Evolutionary conservation across 1,140 invertebrate genomes (phyloP).

Genomic region (Neodiprion lecontei): DNA sequence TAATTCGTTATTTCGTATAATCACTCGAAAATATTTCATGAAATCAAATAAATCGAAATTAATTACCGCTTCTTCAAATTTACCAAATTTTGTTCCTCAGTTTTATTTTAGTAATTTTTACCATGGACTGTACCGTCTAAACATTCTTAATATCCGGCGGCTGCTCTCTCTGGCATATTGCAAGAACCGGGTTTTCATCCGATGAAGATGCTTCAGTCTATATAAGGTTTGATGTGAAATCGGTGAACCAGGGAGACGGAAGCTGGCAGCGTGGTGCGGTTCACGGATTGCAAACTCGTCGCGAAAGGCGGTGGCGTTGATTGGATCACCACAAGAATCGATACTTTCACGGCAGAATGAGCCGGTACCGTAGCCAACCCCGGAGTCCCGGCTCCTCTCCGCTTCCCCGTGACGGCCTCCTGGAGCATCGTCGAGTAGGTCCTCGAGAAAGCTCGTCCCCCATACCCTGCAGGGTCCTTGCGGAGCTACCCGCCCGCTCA

Average conservation of each 20-base stretch:
- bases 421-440: slow-evolving; percentile 58
- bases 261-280: background rate
- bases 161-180: no score
- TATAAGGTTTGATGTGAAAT: background rate
- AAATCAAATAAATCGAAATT: no score
- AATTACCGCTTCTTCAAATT: no score
- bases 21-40: no score
- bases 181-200: no score
- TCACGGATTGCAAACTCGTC: slow-evolving; percentile 25
- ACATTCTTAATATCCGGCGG: no score
- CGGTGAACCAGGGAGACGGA: slow-evolving; percentile 6
- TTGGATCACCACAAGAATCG: slow-evolving; percentile 60
- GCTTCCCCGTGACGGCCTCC: slow-evolving; percentile 57
- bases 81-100: no score
- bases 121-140: no score
- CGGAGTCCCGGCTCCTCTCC: slow-evolving; percentile 16
- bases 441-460: slow-evolving; percentile 6
- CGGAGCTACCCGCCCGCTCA: slow-evolving; percentile 48
- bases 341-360: slow-evolving; percentile 39
- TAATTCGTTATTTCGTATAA: no score
- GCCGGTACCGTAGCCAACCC: slow-evolving; percentile 9
- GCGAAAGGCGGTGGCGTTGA: slow-evolving; percentile 52
- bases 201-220: no score
- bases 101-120: no score
- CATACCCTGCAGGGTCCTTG: slow-evolving; percentile 56